A percentile compares a stretch with the other conserved stretches of the same genome.
Conservation (phyloP, 2,113 vertebrate species). For the Hoplias malabaricus region DNA sequence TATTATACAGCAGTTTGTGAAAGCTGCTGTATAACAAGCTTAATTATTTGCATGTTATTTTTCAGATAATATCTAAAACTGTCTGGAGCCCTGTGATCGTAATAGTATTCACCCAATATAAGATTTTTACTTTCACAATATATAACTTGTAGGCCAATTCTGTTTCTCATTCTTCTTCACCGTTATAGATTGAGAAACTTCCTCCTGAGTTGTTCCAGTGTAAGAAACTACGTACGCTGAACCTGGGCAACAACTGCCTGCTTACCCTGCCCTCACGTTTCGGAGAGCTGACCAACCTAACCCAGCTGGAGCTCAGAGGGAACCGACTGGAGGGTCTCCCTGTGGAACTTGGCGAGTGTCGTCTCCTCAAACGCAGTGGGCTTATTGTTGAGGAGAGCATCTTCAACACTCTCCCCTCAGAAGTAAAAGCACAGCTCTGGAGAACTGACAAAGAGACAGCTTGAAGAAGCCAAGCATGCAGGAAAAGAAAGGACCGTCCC, state of each 20-base stretch:
- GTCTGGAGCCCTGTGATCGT: too few species aligned
- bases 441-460: conserved; percentile 92
- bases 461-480: conserved; percentile 59
- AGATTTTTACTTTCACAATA: too few species aligned
- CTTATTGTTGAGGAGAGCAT: conserved; percentile 94
- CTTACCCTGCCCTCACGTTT: conserved; percentile 90
- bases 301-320: conserved; percentile 91
- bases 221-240: conserved; percentile 92
- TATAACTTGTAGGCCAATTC: not conserved
- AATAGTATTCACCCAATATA: too few species aligned
- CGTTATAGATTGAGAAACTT: conserved; percentile 85
- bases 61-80: too few species aligned
- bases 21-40: too few species aligned
- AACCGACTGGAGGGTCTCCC: conserved; percentile 95
- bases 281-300: conserved; percentile 89
- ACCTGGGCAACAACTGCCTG: conserved; percentile 94
- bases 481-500: not conserved
- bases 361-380: conserved; percentile 88
- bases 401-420: conserved; percentile 90
- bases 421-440: conserved; percentile 94
- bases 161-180: not conserved
- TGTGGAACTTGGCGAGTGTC: conserved; percentile 94
- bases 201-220: conserved; percentile 97
- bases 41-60: too few species aligned
- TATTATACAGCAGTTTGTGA: too few species aligned